Conservation (phyloP, 2,797 vertebrate genomes). For the Crax fasciolata region DNA sequence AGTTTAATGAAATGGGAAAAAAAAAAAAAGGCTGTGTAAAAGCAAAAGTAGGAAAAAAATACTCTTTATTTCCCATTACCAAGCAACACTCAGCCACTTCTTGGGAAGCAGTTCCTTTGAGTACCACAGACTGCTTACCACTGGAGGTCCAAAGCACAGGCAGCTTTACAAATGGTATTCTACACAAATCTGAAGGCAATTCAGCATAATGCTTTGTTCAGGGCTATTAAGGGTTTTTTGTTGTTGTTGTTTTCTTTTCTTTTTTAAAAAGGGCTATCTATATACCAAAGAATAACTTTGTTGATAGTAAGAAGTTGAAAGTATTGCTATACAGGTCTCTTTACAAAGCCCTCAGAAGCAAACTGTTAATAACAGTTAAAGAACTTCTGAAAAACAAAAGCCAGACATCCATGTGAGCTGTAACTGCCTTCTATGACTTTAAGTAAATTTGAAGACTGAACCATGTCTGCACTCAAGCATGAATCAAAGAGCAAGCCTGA, state of each 20-base stretch:
- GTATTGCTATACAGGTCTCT: not conserved
- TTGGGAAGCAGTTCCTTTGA: not conserved
- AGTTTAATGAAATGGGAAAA: no score
- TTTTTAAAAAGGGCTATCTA: not conserved
- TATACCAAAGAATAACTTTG: not conserved
- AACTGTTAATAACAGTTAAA: not conserved
- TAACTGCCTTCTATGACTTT: not conserved
- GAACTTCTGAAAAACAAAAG: constrained; percentile 19
- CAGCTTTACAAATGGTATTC: not conserved
- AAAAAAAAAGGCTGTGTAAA: no score
- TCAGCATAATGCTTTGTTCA: not conserved
- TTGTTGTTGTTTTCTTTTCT: not conserved
- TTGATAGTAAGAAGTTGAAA: not conserved
- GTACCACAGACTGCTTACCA: not conserved
- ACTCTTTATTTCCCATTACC: no score
- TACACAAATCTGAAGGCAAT: not conserved
- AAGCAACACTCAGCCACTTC: no score
- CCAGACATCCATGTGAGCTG: not conserved
- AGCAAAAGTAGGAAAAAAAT: no score
- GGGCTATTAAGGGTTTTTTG: not conserved
- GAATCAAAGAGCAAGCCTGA: not conserved
- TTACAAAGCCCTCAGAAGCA: not conserved
- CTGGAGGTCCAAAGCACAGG: not conserved
- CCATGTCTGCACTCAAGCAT: not conserved
- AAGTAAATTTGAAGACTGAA: not conserved